Percentiles rank a stretch among this genome's conserved stretches.
Conservation (phyloP, 2,113 vertebrate genomes). For the Dipodomys ordii region DNA sequence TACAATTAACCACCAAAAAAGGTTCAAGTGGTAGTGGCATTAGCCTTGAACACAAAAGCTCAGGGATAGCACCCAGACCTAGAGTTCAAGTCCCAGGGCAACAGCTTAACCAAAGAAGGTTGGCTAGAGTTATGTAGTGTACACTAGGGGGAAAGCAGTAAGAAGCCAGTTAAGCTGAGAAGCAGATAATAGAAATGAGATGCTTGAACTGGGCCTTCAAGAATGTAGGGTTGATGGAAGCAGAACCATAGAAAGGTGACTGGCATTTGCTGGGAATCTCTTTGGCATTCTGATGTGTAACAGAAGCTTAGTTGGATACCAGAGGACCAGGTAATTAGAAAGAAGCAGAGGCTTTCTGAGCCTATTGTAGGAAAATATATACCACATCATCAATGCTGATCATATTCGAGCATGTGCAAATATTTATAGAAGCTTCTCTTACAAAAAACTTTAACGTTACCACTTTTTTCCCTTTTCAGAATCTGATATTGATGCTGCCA, state of each 20-base stretch:
- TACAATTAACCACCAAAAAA: too few relatives aligned
- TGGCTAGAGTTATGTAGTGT: not conserved
- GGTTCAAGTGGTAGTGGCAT: too few relatives aligned
- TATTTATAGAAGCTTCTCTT: not conserved
- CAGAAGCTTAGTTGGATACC: not conserved
- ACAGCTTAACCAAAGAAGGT: slow-evolving; percentile 3
- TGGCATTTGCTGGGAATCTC: not conserved
- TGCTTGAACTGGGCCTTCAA: slow-evolving; percentile 1
- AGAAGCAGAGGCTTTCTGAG: not conserved
- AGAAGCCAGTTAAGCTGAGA: slow-evolving; percentile 5
- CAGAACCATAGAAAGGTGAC: not conserved
- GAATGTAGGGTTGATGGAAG: not conserved
- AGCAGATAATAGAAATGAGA: not conserved
- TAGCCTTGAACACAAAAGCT: too few relatives aligned
- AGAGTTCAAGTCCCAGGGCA: too few relatives aligned
- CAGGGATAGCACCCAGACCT: too few relatives aligned
- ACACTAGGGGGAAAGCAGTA: not conserved
- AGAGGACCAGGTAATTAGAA: not conserved
- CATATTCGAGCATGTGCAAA: not conserved
- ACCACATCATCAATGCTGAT: not conserved
- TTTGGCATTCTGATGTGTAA: not conserved
- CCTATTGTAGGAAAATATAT: not conserved
- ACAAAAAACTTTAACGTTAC: slow-evolving; percentile 46
- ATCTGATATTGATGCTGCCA: slow-evolving; percentile 99
- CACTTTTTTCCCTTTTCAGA: slow-evolving; percentile 89